Percentiles rank a stretch among this genome's conserved stretches.
Conservation (phyloP, 2,113 vertebrate genomes). For the Psettodes erumei region DNA sequence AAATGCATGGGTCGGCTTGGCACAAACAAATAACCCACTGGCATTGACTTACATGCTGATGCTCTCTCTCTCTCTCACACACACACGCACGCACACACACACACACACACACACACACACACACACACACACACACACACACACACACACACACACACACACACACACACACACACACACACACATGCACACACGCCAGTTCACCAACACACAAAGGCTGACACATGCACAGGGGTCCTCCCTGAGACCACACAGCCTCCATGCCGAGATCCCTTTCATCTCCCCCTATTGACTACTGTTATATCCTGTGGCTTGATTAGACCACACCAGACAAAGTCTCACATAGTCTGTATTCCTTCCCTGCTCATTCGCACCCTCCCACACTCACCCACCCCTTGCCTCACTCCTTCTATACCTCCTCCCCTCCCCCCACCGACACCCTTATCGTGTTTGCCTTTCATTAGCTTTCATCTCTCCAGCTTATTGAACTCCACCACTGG, state of each 20-base stretch:
- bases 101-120: slow-evolving; percentile 43
- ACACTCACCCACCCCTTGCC: slow-evolving; percentile 4
- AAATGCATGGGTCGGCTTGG: slow-evolving; percentile 47
- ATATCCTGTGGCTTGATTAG: slow-evolving; percentile 79
- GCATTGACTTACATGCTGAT: slow-evolving; percentile 27
- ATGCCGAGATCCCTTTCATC: slow-evolving; percentile 77
- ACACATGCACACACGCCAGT: slow-evolving; percentile 13
- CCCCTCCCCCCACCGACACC: slow-evolving; percentile 56
- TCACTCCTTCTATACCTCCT: slow-evolving; percentile 50
- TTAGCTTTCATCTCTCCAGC: slow-evolving; percentile 84
- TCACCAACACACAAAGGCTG: slow-evolving; percentile 44
- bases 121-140: slow-evolving; percentile 40
- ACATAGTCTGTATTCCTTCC: slow-evolving; percentile 55
- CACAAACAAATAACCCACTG: slow-evolving; percentile 32
- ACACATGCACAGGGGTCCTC: slow-evolving; percentile 47
- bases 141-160: slow-evolving; percentile 35
- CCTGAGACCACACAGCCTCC: slow-evolving; percentile 71
- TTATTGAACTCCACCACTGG: slow-evolving; percentile 84
- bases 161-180: slow-evolving; percentile 42
- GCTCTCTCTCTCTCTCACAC: slow-evolving; percentile 11
- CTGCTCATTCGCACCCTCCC: slow-evolving; percentile 25
- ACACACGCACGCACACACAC: slow-evolving; percentile 28
- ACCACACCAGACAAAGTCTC: slow-evolving; percentile 75
- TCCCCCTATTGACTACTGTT: slow-evolving; percentile 75
- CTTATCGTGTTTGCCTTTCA: slow-evolving; percentile 82